Percentiles rank a stretch among this genome's conserved stretches.
Conservation (phyloP, 2,113 vertebrate species). For the Gadus macrocephalus region DNA sequence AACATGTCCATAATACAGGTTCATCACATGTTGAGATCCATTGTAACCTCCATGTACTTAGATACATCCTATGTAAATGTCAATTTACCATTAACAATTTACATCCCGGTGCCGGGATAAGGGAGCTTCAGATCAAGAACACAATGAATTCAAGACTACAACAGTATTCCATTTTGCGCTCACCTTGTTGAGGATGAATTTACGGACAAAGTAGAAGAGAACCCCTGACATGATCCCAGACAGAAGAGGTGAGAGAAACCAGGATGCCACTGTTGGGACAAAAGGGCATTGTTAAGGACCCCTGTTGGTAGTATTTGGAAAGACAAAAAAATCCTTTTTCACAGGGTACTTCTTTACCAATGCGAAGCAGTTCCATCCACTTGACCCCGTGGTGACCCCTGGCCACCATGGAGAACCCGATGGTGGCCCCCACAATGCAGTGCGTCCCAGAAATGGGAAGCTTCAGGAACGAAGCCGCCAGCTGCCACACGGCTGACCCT, state of each 20-base stretch:
- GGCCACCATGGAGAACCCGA: slow-evolving; percentile 91
- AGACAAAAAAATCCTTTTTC: neutral
- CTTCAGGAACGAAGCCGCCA: slow-evolving; percentile 90
- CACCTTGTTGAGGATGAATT: slow-evolving; percentile 89
- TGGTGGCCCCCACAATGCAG: slow-evolving; percentile 94
- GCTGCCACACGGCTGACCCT: slow-evolving; percentile 97
- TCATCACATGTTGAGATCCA: too few species aligned
- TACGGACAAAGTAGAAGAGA: slow-evolving; percentile 86
- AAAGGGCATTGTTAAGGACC: neutral
- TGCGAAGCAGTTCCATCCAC: slow-evolving; percentile 90
- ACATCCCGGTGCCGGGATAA: too few species aligned
- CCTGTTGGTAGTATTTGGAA: neutral
- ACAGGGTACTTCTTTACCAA: slow-evolving; percentile 71
- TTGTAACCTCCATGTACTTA: too few species aligned
- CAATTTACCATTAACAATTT: too few species aligned
- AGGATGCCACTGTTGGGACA: slow-evolving; percentile 81
- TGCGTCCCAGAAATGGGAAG: slow-evolving; percentile 97
- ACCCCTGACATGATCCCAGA: slow-evolving; percentile 92
- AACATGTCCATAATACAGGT: too few species aligned
- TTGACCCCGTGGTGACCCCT: slow-evolving; percentile 83
- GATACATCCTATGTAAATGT: too few species aligned
- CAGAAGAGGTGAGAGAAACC: slow-evolving; percentile 94
- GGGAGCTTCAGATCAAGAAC: too few species aligned
- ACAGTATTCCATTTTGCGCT: slow-evolving; percentile 18
- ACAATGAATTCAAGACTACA: too few species aligned